Evolutionary conservation across 2,113 vertebrate genomes (phyloP).

Genomic region (Lepidothrix coronata): DNA sequence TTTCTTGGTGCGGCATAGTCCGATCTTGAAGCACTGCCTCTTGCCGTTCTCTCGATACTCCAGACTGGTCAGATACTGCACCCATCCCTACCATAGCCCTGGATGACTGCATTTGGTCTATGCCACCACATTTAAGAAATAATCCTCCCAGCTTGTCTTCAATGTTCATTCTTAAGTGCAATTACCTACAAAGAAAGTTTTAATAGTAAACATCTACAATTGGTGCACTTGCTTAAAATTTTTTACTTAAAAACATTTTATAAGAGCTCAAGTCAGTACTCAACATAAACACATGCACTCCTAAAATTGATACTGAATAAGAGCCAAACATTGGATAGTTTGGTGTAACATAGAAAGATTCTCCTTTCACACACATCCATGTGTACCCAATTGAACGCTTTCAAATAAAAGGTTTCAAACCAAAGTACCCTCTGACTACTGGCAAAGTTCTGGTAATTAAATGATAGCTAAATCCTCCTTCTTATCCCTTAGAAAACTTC

Average conservation of each 20-base stretch:
- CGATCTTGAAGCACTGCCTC: conserved; percentile 89
- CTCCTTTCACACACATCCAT: neutral
- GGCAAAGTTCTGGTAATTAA: neutral
- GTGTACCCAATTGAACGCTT: neutral
- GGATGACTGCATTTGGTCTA: conserved; percentile 83
- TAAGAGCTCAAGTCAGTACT: neutral
- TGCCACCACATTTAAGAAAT: conserved; percentile 93
- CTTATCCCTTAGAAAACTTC: neutral
- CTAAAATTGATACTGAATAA: neutral
- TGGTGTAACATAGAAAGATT: neutral
- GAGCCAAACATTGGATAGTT: neutral
- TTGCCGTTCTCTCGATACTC: conserved; percentile 74
- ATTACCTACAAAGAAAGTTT: conserved; percentile 80
- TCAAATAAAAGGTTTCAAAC: neutral
- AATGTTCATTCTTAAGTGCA: conserved; percentile 93
- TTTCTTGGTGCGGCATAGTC: conserved; percentile 87
- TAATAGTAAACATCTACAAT: conserved; percentile 74
- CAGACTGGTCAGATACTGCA: conserved; percentile 77
- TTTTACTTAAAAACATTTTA: conserved; percentile 33
- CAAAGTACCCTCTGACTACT: neutral
- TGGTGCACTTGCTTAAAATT: conserved; percentile 36
- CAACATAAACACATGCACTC: neutral
- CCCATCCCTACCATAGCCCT: conserved; percentile 83
- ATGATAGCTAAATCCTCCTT: neutral
- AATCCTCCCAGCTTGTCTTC: conserved; percentile 96